Conservation (phyloP, 2,888 invertebrate genomes). For the Drosophila longiperda region DNA sequence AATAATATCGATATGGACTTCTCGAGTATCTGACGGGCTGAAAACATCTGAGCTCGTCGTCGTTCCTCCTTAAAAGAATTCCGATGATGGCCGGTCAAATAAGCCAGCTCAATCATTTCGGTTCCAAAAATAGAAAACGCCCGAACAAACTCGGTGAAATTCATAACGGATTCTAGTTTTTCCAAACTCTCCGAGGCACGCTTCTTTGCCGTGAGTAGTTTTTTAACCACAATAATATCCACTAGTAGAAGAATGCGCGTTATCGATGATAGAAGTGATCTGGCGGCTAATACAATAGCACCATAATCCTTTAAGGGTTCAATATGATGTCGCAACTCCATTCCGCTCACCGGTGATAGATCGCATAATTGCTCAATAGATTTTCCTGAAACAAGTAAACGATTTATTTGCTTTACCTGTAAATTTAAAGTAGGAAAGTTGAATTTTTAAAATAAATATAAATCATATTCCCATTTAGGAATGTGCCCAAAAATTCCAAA, state of each 20-base stretch:
- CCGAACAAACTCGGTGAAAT: conserved; percentile 98
- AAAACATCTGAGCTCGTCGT: conserved; percentile 97
- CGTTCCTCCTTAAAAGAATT: conserved; percentile 97
- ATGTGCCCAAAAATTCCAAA: background rate
- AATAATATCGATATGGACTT: conserved; percentile 98
- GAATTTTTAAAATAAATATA: background rate
- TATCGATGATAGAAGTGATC: conserved; percentile 96
- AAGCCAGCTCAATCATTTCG: conserved; percentile 99
- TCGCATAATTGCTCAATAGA: conserved; percentile 97
- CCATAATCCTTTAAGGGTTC: conserved; percentile 89
- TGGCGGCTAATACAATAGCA: conserved; percentile 94
- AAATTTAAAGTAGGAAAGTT: background rate
- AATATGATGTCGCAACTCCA: conserved; percentile 87
- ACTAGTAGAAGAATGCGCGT: conserved; percentile 97
- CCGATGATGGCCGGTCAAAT: conserved; percentile 92
- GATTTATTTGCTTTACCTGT: background rate
- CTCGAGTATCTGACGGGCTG: conserved; percentile 97
- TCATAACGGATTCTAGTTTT: conserved; percentile 93
- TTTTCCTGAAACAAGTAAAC: conserved; percentile 88
- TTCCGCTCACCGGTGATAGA: conserved; percentile 86
- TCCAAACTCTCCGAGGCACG: conserved; percentile 95
- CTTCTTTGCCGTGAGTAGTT: conserved; percentile 97
- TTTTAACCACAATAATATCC: conserved; percentile 98
- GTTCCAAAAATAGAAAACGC: conserved; percentile 99
- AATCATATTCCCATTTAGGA: background rate